Base-by-base conservation (phyloP, 2,888 invertebrate genomes). In the Protophormia terraenovae region DNA sequence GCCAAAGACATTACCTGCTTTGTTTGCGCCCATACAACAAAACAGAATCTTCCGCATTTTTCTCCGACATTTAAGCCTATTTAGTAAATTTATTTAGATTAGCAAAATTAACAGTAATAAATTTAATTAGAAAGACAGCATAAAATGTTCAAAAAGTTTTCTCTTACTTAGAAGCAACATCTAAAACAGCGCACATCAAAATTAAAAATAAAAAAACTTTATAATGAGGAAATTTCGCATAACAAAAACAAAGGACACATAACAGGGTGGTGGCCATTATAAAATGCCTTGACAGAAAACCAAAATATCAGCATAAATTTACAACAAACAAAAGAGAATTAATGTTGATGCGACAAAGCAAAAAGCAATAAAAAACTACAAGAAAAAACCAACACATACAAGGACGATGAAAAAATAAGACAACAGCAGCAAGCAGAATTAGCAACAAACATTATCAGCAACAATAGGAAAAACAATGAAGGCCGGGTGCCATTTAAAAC, bases 21-120 rank as follows among this genome's bases (percentile, higher is more conserved):
- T 19, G 35, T 14, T 47, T 60, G 24, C 24, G 14, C 14, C 19
- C 16, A n/a, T 24, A 47, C 32, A 38, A 45, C 45, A 22, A 47
- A 29, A 12, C 12, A 10, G 35, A 47, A 19, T 58, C 19, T 35
- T 6, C 24, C 35, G 19, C 7, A 47, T 47, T 47, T 69, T 72
- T 32, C 62, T n/a, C n/a, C n/a, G 71, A 5, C 29, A 62, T 71
- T 82, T 82, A 82, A 76, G 81, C 69, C 69, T 3, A 55, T 64
- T 76, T 35, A 53, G 19, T 29, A 83, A 84, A 80, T 80, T 50
- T 76, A 80, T 76, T 80, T 67, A 50, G 58, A 71, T 80, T 72
- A 72, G 60, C 66, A 50, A 66, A 75, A 76, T 76, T 58, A 76
- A 76, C 50, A 50, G 80, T 71, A 76, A 84, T 80, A 80, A 84